Base-by-base conservation (phyloP, 2,797 vertebrate genomes). In the Petrocephalus sullivani region DNA sequence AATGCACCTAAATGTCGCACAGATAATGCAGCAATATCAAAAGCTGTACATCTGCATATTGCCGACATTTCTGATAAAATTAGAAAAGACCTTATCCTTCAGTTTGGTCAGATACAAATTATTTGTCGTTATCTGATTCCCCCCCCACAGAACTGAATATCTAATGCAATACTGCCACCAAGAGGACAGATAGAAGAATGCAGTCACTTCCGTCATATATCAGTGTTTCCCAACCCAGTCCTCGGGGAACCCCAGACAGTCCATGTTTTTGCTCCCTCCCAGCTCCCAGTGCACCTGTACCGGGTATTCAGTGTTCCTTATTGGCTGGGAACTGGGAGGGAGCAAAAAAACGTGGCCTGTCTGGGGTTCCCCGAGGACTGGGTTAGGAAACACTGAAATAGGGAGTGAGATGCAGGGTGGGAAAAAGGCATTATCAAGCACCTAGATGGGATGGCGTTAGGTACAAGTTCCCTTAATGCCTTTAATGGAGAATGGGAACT, bases 141-240 rank as follows among this genome's bases (percentile, higher is more conserved):
- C 9, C 53, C 53, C 83, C 5, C 12, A 23, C 21, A 5, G n/a
- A 56, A 8, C 9, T 56, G 10, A 53, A 60, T 21, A 6, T 23
- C 19, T 57, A 12, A 14, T 46, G 19, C 87, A 67, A 67, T 67
- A 37, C 49, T 28, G 88, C 88, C 88, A 88, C 60, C 88, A 37
- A 85, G 82, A n/a, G 88, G 82, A 84, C 28, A 53, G 23, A 28
- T 7, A 0, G 8, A 21, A 37, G 12, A 85, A 2, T 14, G 3
- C 37, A 60, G 23, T 41, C 49, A 19, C 33, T 37, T 60, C 23
- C 33, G 1, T 16, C 7, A 60, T 5, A 58, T 57, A 41, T 2
- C 37, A 41, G 37, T 41, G 37, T 3, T 41, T 41, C 37, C 37
- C 2, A 41, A 3, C 37, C 37, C 37, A 41, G 37, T 3, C 37